Base-by-base conservation (phyloP, 2,888 invertebrate genomes). In the Portevinia maculata region DNA sequence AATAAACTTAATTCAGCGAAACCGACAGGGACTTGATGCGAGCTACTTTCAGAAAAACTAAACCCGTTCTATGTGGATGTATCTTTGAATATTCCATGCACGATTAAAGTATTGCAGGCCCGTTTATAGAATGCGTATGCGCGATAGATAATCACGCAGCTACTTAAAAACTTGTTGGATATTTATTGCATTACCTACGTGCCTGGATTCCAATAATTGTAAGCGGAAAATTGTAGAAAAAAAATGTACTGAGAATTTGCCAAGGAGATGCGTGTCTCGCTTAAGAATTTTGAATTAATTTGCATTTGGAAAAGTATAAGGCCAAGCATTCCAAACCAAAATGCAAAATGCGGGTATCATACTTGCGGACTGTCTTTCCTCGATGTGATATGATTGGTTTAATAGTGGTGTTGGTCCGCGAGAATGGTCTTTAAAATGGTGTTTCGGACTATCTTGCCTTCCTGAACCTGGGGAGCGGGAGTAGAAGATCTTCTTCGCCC, bases 1-100 rank as follows among this genome's bases (percentile, higher is more conserved):
- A 60, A 70, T 70, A 60, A 41, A 70, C 17, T 21, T 41, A 50
- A 70, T 52, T 70, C 70, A 60, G 52, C 70, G 28, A 60, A 59
- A 60, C 59, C 41, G 59, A 32, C 70, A 70, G 70, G 32, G 59
- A 28, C 70, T 70, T 48, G 70, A 70, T 41, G 39, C 41, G 9
- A 52, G 1, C n/a, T 39, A 46, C 60, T 44, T 17, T 21, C 0
- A 37, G 7, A 30, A 3, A 13, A 9, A 3, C n/a, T 9, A 5
- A 52, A 52, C 41, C 30, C 65, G 52, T 52, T 30, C 39, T 17
- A 37, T 37, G 15, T 62, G 7, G 62, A 50, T 28, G 48, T 37
- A 24, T 46, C 17, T 39, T 50, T 39, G 24, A 19, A 30, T 21
- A 65, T 65, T 52, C 30, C 19, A 19, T 30, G 2, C 52, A 65